These are phyloP conservation scores for Alethe castanea DNA, from an alignment of 2,113 vertebrate species.

Conservation along the genomic window DNA sequence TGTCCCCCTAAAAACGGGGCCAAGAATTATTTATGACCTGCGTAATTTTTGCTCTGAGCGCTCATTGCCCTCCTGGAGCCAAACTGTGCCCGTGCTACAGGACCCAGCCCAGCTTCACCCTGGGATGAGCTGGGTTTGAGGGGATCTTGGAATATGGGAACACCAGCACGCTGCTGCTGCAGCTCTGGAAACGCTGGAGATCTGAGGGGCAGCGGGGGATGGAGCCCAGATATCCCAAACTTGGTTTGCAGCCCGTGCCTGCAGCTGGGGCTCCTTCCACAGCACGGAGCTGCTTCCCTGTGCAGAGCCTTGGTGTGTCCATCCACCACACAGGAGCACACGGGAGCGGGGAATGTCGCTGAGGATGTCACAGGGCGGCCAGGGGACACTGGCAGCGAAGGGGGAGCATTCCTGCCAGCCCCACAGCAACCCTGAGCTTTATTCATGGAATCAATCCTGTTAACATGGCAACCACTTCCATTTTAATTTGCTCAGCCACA, in stretches of 20 bases:
- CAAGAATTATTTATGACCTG: fast-evolving
- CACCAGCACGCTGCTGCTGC: fast-evolving
- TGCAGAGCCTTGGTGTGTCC: background rate
- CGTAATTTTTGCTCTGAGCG: fast-evolving
- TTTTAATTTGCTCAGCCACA: background rate
- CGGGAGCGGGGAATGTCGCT: background rate
- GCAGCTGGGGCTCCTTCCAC: background rate
- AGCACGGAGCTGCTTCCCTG: fast-evolving
- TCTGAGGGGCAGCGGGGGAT: background rate
- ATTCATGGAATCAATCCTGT: background rate
- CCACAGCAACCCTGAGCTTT: background rate
- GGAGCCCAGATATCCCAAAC: background rate
- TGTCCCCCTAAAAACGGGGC: background rate
- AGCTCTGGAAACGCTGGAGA: fast-evolving
- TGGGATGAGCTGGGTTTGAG: background rate
- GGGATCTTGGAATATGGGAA: fast-evolving
- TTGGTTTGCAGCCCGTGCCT: background rate
- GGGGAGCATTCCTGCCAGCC: background rate
- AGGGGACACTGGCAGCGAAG: fast-evolving
- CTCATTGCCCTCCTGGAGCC: background rate
- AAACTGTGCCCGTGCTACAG: background rate
- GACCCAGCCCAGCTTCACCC: fast-evolving
- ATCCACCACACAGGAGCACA: fast-evolving
- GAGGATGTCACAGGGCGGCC: background rate
- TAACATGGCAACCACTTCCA: background rate